These are phyloP conservation scores for Hypothenemus hampei DNA, from an alignment of 1,140 invertebrate species.

Conservation along the genomic window DNA sequence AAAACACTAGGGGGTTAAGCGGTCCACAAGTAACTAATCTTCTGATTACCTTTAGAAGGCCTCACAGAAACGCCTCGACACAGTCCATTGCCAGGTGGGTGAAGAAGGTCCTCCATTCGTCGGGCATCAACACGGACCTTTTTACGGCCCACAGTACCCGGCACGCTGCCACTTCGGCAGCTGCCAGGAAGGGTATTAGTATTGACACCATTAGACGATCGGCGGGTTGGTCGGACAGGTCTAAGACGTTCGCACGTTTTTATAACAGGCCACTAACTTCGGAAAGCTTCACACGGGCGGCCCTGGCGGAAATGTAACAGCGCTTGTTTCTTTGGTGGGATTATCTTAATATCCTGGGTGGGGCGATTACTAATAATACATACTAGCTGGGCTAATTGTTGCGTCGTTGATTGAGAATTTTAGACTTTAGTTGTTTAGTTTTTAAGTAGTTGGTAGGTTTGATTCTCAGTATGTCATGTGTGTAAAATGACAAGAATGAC, in stretches of 20 bases:
- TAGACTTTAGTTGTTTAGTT: too few species aligned
- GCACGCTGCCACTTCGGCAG: constrained; percentile 22
- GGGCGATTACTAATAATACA: constrained; percentile 1
- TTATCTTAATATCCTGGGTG: background rate
- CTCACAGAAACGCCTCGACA: background rate
- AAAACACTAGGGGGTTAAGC: background rate
- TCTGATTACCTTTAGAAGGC: constrained; percentile 6
- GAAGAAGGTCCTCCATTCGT: background rate
- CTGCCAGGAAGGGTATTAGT: background rate
- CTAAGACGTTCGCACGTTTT: constrained; percentile 5
- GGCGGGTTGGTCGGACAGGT: constrained; percentile 7
- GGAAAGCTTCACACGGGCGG: background rate
- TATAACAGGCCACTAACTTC: constrained; percentile 6
- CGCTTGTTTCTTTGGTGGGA: background rate
- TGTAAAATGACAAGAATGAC: too few species aligned
- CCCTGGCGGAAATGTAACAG: background rate
- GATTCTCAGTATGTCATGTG: too few species aligned
- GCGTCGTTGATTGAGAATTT: background rate
- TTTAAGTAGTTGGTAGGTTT: too few species aligned
- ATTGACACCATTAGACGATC: constrained; percentile 6
- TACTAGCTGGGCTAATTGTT: background rate
- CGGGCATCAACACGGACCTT: background rate
- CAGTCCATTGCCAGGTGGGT: constrained; percentile 4
- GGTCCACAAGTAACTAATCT: background rate
- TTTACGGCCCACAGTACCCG: constrained; percentile 23